Evolutionary conservation across 2,888 invertebrate species (phyloP).

Genomic region (Volucella inflata): DNA sequence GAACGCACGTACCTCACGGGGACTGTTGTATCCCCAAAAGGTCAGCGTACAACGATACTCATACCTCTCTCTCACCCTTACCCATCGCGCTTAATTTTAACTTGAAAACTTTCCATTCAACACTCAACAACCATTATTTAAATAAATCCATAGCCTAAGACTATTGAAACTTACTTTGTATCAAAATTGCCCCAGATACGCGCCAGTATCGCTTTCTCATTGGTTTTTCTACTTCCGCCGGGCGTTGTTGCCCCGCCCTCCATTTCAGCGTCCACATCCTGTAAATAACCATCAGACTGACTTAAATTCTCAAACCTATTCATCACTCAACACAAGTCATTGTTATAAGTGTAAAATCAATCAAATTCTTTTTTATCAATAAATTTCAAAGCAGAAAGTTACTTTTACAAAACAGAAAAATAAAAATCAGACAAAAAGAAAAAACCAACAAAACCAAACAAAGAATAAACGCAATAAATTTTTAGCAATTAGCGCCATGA

Average conservation of each 20-base stretch:
- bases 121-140: too few species aligned
- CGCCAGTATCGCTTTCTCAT: conserved; percentile 93
- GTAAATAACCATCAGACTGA: conserved; percentile 82
- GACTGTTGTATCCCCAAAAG: too few species aligned
- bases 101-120: too few species aligned
- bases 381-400: conserved; percentile 47
- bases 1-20: too few species aligned
- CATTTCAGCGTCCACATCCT: conserved; percentile 81
- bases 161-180: conserved; percentile 84
- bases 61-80: too few species aligned
- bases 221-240: conserved; percentile 82
- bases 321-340: conserved; percentile 30
- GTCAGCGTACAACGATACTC: too few species aligned
- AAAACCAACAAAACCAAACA: conserved; percentile 7
- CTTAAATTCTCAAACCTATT: conserved; percentile 77
- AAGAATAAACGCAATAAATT: neutral
- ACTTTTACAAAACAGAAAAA: conserved; percentile 19
- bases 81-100: too few species aligned
- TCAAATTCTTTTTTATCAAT: conserved; percentile 6
- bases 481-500: conserved; percentile 40
- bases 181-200: conserved; percentile 95
- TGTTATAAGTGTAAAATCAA: conserved; percentile 8
- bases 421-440: conserved; percentile 31
- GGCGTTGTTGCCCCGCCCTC: conserved; percentile 77
- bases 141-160: too few species aligned